These are phyloP conservation scores for Perca schrenkii DNA, from an alignment of 2,113 vertebrate genomes.

Conservation along the genomic window DNA sequence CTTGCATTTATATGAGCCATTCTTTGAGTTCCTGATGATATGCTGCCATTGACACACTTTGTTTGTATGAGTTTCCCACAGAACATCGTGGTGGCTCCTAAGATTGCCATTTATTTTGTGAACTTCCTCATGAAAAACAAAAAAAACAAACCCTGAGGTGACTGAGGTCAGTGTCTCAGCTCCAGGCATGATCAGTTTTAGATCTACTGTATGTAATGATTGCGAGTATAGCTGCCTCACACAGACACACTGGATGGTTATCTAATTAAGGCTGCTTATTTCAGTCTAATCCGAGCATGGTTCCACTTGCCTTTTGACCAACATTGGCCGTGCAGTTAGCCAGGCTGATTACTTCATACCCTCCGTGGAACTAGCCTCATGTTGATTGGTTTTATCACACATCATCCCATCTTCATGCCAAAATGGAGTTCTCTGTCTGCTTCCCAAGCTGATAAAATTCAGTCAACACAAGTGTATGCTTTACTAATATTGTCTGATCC, in stretches of 20 bases:
- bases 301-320: slow-evolving; percentile 23
- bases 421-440: not conserved
- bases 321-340: not conserved
- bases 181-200: slow-evolving; percentile 2
- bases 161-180: not conserved
- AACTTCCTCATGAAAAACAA: not conserved
- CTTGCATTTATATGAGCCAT: slow-evolving; percentile 6
- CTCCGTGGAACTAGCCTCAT: slow-evolving; percentile 1
- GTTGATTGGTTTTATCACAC: slow-evolving; percentile 7
- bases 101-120: not conserved
- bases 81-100: not conserved
- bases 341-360: slow-evolving; percentile 20
- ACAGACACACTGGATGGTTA: slow-evolving; percentile 18
- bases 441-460: slow-evolving; percentile 23
- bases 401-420: not conserved
- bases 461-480: slow-evolving; percentile 16
- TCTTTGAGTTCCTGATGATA: slow-evolving; percentile 2
- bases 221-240: slow-evolving; percentile 9
- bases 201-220: slow-evolving; percentile 6
- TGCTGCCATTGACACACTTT: not conserved
- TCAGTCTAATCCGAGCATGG: slow-evolving; percentile 19
- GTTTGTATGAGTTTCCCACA: not conserved
- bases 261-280: slow-evolving; percentile 46
- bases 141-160: not conserved
- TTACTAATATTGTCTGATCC: slow-evolving; percentile 32